Conservation (phyloP, 2,797 vertebrate genomes). For the Neostethus bicornis region DNA sequence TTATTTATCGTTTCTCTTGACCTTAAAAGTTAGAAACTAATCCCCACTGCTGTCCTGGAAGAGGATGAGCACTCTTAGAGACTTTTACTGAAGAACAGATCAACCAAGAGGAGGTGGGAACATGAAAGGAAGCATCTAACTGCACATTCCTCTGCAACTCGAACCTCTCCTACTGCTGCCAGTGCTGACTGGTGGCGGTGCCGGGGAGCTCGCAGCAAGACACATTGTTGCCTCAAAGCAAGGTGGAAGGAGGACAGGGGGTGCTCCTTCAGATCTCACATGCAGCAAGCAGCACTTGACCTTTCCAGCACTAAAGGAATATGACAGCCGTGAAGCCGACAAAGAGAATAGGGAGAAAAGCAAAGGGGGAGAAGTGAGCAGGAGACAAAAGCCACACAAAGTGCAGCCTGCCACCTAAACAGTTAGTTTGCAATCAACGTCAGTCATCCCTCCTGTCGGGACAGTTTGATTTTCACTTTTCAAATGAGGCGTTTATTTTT, state of each 20-base stretch:
- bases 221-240: constrained; percentile 68
- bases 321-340: constrained; percentile 84
- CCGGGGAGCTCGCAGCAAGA: constrained; percentile 61
- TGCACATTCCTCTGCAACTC: constrained; percentile 70
- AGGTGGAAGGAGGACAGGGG: constrained; percentile 32
- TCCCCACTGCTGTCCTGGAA: constrained; percentile 57
- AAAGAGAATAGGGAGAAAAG: constrained; percentile 62
- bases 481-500: constrained; percentile 86
- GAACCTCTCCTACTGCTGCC: constrained; percentile 58
- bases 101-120: constrained; percentile 59
- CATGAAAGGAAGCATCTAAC: constrained; percentile 69
- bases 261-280: constrained; percentile 80
- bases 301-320: constrained; percentile 85
- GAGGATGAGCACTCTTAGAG: constrained; percentile 47
- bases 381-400: constrained; percentile 85
- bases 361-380: constrained; percentile 44
- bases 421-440: constrained; percentile 87
- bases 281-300: constrained; percentile 83
- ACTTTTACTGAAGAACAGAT: constrained; percentile 61
- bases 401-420: constrained; percentile 83
- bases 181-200: constrained; percentile 52
- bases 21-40: constrained; percentile 62
- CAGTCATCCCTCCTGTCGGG: constrained; percentile 81
- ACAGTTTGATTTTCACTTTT: constrained; percentile 89
- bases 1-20: constrained; percentile 66